Percentiles rank a stretch among this genome's conserved stretches.
phyloP scores from a whole-genome alignment of 1,140 invertebrate species.

The Saccostrea cuccullata region DNA sequence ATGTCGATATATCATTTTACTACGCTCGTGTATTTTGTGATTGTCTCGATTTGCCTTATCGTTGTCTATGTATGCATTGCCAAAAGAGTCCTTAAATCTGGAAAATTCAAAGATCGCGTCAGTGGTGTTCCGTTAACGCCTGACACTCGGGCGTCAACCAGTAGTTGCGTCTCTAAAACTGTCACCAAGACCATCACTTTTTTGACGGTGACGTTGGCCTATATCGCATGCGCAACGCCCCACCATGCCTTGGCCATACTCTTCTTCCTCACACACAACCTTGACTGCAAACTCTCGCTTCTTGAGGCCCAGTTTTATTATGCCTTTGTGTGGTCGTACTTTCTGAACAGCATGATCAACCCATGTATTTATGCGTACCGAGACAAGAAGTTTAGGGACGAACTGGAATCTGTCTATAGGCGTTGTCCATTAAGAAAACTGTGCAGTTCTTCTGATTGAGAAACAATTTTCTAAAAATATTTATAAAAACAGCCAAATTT shows the following conservation, averaged over 20 bases:
- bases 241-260: constrained; percentile 31
- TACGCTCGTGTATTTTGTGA: constrained; percentile 30
- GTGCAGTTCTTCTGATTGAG: not conserved
- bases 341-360: constrained; percentile 42
- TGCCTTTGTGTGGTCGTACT: constrained; percentile 50
- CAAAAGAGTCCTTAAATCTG: constrained; percentile 18
- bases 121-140: not conserved
- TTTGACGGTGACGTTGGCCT: constrained; percentile 35
- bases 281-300: constrained; percentile 29
- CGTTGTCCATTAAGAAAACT: not conserved
- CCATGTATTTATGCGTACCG: constrained; percentile 47
- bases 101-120: constrained; percentile 10
- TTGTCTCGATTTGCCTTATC: not conserved
- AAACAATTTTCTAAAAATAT: not conserved
- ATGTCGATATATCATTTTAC: constrained; percentile 34
- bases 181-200: constrained; percentile 39
- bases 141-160: not conserved
- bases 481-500: not conserved
- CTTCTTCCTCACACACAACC: constrained; percentile 11
- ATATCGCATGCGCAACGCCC: constrained; percentile 39
- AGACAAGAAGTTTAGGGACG: constrained; percentile 41
- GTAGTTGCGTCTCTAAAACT: not conserved
- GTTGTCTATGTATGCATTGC: constrained; percentile 40
- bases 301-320: constrained; percentile 35
- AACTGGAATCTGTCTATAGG: constrained; percentile 28